Conservation (phyloP, 2,888 invertebrate genomes). For the Timema podura region DNA sequence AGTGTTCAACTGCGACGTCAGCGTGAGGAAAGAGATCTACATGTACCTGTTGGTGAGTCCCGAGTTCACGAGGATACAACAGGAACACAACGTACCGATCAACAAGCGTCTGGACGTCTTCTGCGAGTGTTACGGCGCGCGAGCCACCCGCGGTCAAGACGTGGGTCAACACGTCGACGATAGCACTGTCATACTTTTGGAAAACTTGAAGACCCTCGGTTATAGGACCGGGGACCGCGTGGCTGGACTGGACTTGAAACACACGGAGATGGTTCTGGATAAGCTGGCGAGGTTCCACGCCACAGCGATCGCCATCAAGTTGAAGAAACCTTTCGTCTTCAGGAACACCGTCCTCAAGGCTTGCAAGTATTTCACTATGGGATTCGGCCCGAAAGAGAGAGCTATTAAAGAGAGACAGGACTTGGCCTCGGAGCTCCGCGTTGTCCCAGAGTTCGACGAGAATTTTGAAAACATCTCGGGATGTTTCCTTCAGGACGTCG, state of each 20-base stretch:
- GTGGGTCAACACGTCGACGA: conserved; percentile 45
- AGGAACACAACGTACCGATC: conserved; percentile 47
- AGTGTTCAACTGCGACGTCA: neutral
- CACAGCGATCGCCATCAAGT: conserved; percentile 52
- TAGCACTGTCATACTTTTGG: conserved; percentile 52
- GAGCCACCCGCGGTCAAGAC: conserved; percentile 42
- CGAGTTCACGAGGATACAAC: conserved; percentile 48
- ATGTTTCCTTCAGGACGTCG: too few relatives aligned
- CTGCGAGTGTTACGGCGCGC: conserved; percentile 53
- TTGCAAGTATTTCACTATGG: conserved; percentile 8
- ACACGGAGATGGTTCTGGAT: conserved; percentile 47
- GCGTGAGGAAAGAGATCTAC: conserved; percentile 49
- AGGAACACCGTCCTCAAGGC: conserved; percentile 40
- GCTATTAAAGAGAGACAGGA: too few relatives aligned
- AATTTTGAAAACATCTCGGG: too few relatives aligned
- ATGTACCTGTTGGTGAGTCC: conserved; percentile 52
- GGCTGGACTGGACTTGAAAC: conserved; percentile 50
- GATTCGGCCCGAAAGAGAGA: too few relatives aligned
- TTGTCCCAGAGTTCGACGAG: too few relatives aligned
- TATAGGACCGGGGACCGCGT: conserved; percentile 51
- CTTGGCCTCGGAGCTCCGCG: too few relatives aligned
- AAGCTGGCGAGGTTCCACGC: conserved; percentile 56
- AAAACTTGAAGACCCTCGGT: conserved; percentile 52
- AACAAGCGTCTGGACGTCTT: conserved; percentile 47
- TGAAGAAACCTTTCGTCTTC: conserved; percentile 47